Evolutionary conservation across 2,888 invertebrate genomes (phyloP).

Genomic region (Plutella xylostella): DNA sequence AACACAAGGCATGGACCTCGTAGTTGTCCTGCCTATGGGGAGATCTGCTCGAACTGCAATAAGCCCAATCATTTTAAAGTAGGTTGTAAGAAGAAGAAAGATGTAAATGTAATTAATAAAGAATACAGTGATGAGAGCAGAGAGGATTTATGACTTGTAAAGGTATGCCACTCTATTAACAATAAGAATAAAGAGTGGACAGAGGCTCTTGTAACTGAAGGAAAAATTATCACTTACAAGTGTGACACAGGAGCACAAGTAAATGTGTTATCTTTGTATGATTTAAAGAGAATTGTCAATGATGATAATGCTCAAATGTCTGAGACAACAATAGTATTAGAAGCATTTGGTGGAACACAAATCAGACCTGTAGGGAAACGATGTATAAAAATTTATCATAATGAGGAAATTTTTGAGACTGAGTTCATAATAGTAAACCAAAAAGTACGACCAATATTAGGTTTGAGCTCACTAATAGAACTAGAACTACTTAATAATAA

Average conservation of each 20-base stretch:
- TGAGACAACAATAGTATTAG: neutral
- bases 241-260: neutral
- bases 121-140: neutral
- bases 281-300: neutral
- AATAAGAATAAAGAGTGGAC: neutral
- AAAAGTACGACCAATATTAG: slow-evolving; percentile 7
- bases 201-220: neutral
- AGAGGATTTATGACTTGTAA: neutral
- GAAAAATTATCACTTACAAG: neutral
- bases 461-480: slow-evolving; percentile 3
- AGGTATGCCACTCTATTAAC: neutral
- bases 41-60: neutral
- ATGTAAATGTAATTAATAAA: neutral
- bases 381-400: neutral
- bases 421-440: slow-evolving; percentile 8
- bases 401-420: neutral
- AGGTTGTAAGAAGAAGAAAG: neutral
- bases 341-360: neutral
- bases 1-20: neutral
- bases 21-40: neutral
- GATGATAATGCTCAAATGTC: neutral
- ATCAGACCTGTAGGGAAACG: neutral
- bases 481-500: neutral
- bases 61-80: neutral
- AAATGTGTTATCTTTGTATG: neutral